These are phyloP conservation scores for Prinia subflava DNA, from an alignment of 2,113 vertebrate species.

Conservation along the genomic window DNA sequence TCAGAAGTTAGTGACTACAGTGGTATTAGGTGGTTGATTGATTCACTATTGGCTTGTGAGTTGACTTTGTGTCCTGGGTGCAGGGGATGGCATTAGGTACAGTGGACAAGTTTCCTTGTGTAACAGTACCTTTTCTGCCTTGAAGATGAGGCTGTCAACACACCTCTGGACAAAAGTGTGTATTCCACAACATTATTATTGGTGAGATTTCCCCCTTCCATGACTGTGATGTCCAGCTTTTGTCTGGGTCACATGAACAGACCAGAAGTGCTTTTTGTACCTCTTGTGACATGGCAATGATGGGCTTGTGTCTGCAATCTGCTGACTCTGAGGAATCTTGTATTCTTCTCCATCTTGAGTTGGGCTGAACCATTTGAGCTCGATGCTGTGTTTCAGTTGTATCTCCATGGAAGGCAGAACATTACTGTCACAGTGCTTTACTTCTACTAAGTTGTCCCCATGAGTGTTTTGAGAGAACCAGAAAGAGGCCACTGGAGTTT, in stretches of 20 bases:
- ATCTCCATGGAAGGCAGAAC: neutral
- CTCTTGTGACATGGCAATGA: fast-evolving
- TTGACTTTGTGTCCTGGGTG: neutral
- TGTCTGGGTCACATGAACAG: neutral
- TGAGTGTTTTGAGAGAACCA: neutral
- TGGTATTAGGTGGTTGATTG: neutral
- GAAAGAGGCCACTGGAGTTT: fast-evolving
- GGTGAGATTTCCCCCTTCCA: neutral
- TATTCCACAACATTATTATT: neutral
- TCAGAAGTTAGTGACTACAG: neutral
- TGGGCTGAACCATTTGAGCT: neutral
- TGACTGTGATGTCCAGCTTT: neutral
- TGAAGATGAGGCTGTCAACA: neutral
- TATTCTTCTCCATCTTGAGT: neutral
- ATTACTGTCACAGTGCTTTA: neutral
- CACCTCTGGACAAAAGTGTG: neutral
- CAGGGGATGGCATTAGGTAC: neutral
- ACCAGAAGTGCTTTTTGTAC: neutral
- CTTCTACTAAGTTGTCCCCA: neutral
- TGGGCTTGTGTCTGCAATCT: neutral
- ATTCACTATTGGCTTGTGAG: neutral
- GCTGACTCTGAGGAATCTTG: neutral
- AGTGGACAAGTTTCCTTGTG: neutral
- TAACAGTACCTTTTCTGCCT: neutral
- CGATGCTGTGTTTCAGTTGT: neutral